Conservation (phyloP, 2,113 vertebrate species). For the Callospermophilus lateralis region DNA sequence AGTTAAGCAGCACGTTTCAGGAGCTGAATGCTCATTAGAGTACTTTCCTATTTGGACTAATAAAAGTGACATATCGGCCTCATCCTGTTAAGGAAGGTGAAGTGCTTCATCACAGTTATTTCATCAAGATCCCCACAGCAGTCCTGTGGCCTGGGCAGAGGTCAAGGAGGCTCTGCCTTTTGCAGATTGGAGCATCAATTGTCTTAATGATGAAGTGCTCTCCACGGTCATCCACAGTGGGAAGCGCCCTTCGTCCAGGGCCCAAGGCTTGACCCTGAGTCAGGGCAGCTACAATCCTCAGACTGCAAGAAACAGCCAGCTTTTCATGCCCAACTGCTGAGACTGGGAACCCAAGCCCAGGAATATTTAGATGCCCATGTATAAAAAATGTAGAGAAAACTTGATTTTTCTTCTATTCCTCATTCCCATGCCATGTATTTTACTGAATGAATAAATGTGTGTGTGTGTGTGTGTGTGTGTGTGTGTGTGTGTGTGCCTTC, state of each 20-base stretch:
- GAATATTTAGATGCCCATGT: background rate
- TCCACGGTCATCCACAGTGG: background rate
- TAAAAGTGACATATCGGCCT: conserved; percentile 57
- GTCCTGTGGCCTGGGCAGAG: background rate
- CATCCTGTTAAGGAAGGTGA: conserved; percentile 50
- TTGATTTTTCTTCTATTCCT: background rate
- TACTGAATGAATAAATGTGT: background rate
- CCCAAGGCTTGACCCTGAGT: background rate
- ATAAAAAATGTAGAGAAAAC: background rate
- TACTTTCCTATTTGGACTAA: conserved; percentile 53
- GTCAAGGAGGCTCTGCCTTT: conserved; percentile 56
- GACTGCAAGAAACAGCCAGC: background rate
- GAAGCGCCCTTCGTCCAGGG: background rate
- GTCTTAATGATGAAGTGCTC: background rate
- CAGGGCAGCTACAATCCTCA: background rate
- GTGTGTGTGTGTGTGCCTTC: too few species aligned
- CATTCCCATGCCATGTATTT: background rate
- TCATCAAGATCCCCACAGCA: background rate
- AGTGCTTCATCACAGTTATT: conserved; percentile 7
- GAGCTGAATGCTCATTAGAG: conserved; percentile 49
- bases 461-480: too few species aligned
- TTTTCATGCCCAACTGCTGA: background rate
- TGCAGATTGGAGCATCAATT: background rate
- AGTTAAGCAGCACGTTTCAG: conserved; percentile 53
- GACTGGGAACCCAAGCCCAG: background rate